Evolutionary conservation across 2,797 vertebrate genomes (phyloP).

Genomic region (Ctenopoma multispine): DNA sequence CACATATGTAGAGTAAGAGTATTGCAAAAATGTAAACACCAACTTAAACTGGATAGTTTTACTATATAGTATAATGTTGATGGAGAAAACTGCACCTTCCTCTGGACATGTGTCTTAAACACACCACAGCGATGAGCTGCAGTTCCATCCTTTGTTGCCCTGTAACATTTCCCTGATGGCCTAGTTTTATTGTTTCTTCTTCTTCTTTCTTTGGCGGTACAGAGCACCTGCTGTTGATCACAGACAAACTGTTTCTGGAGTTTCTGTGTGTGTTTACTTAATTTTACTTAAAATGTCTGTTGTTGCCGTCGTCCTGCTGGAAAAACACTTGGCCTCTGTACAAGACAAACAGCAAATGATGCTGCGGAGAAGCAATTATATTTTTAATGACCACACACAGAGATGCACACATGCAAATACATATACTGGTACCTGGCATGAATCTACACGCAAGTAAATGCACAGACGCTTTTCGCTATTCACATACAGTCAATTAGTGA

Average conservation of each 20-base stretch:
- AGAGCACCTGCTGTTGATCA: constrained; percentile 57
- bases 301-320: constrained; percentile 25
- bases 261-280: constrained; percentile 35
- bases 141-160: constrained; percentile 1
- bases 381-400: constrained; percentile 43
- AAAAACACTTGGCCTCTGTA: constrained; percentile 23
- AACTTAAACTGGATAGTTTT: neutral
- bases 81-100: neutral
- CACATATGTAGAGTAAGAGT: no score
- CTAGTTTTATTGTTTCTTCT: constrained; percentile 25
- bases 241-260: constrained; percentile 33
- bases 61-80: neutral
- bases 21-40: no score
- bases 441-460: neutral
- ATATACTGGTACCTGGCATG: neutral
- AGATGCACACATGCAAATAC: neutral
- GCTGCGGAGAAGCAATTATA: constrained; percentile 21
- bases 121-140: neutral
- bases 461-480: neutral
- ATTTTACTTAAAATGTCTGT: constrained; percentile 50
- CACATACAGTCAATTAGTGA: neutral
- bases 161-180: constrained; percentile 25
- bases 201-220: constrained; percentile 10
- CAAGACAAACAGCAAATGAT: constrained; percentile 40
- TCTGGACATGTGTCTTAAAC: no score